These are phyloP conservation scores for Dasypus novemcinctus DNA, from an alignment of 2,113 vertebrate genomes.

Conservation along the genomic window DNA sequence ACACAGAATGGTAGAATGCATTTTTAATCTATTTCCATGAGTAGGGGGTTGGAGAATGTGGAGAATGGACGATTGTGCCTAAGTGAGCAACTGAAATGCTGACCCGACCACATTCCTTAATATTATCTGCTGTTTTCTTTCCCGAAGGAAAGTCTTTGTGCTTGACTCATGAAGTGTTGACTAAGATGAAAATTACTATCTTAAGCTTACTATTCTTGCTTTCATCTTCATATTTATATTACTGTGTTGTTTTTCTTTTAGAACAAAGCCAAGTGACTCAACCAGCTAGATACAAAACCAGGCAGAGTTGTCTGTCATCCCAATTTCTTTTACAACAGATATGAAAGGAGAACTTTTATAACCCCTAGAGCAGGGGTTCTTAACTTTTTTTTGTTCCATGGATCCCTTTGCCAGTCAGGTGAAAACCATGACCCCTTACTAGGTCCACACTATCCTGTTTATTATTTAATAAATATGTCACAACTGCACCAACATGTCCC, in stretches of 20 bases:
- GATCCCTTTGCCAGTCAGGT: too few relatives aligned
- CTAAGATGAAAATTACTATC: not conserved
- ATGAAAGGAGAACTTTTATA: not conserved
- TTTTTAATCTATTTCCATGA: not conserved
- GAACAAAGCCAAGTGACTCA: not conserved
- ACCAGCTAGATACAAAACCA: not conserved
- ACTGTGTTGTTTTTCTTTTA: not conserved
- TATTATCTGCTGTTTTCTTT: not conserved
- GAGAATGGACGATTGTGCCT: not conserved
- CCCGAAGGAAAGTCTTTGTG: not conserved
- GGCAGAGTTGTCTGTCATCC: not conserved
- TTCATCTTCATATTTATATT: not conserved
- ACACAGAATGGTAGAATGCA: not conserved
- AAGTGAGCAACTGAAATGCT: not conserved
- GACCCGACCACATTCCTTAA: not conserved
- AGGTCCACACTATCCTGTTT: too few relatives aligned
- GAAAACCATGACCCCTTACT: too few relatives aligned
- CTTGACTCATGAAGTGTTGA: not conserved
- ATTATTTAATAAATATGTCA: too few relatives aligned
- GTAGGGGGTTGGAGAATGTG: not conserved
- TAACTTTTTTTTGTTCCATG: too few relatives aligned
- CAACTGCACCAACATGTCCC: too few relatives aligned
- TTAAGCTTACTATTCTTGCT: not conserved
- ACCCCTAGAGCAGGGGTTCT: not conserved
- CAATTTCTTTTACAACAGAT: not conserved